Conservation (phyloP, 1,140 invertebrate species). For the Tetraneura akinire region DNA sequence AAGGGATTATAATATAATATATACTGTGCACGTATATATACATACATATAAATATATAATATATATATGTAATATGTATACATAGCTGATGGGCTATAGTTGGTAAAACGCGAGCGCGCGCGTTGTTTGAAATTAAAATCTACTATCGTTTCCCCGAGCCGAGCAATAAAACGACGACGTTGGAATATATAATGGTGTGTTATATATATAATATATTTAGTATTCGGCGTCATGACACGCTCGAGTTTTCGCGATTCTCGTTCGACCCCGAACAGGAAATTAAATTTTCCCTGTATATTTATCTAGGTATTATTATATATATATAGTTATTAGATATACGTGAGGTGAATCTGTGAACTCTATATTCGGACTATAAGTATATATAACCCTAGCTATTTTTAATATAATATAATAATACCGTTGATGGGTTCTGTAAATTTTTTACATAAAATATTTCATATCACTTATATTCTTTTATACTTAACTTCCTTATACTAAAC, state of each 20-base stretch:
- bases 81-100: background rate
- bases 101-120: constrained; percentile 7
- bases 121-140: constrained; percentile 23
- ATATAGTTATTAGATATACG: background rate
- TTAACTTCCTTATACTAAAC: too few relatives aligned
- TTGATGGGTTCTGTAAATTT: too few relatives aligned
- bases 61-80: too few relatives aligned
- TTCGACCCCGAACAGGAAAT: constrained; percentile 43
- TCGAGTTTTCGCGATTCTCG: background rate
- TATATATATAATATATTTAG: background rate
- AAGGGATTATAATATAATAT: background rate
- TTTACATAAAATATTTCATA: background rate
- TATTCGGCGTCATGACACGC: background rate
- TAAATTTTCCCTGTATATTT: background rate
- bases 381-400: background rate
- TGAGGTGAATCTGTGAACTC: background rate
- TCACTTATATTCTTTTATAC: background rate
- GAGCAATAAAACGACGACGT: constrained; percentile 31
- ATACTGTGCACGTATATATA: too few relatives aligned
- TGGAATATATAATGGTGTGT: too few relatives aligned
- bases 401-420: too few relatives aligned
- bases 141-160: background rate
- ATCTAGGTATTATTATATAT: too few relatives aligned
- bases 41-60: too few relatives aligned
- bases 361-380: background rate